A percentile compares a stretch with the other conserved stretches of the same genome.
phyloP scores from a whole-genome alignment of 2,888 invertebrate species.

The Clostera curtula region DNA sequence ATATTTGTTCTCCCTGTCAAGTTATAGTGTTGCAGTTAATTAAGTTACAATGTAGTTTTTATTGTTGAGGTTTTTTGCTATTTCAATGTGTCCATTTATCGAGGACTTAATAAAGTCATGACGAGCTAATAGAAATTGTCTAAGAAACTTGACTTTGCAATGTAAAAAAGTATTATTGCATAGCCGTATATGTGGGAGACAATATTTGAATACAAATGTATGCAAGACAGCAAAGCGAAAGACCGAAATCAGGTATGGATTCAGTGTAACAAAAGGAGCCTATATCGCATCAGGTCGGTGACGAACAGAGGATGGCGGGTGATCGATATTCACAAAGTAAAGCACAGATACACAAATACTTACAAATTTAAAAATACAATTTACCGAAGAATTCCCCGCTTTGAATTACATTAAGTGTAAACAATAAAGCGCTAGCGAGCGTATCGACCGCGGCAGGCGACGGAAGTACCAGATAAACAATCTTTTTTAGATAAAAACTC shows the following conservation, averaged over 20 bases:
- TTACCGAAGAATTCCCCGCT: constrained; percentile 70
- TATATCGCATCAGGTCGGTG: constrained; percentile 51
- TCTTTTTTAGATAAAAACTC: constrained; percentile 70
- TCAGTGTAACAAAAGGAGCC: constrained; percentile 51
- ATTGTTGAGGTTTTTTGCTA: no score
- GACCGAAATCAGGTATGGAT: constrained; percentile 50
- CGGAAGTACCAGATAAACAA: constrained; percentile 72
- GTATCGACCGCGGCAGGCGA: constrained; percentile 67
- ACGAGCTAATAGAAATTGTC: no score
- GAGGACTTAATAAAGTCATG: no score
- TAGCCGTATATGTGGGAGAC: no score
- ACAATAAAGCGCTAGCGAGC: constrained; percentile 69
- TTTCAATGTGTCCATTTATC: no score
- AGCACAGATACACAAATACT: constrained; percentile 37
- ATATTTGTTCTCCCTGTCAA: no score
- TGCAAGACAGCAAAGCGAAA: constrained; percentile 31
- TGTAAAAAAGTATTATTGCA: no score
- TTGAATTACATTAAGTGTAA: constrained; percentile 74
- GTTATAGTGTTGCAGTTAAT: constrained; percentile 24
- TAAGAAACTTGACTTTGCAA: no score
- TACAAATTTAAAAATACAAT: constrained; percentile 69
- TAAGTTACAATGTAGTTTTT: no score
- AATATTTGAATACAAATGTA: constrained; percentile 24
- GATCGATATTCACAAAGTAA: constrained; percentile 59
- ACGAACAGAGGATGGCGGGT: no score